These are phyloP conservation scores for Holacanthus passer DNA, from an alignment of 2,113 vertebrate genomes.

Conservation along the genomic window DNA sequence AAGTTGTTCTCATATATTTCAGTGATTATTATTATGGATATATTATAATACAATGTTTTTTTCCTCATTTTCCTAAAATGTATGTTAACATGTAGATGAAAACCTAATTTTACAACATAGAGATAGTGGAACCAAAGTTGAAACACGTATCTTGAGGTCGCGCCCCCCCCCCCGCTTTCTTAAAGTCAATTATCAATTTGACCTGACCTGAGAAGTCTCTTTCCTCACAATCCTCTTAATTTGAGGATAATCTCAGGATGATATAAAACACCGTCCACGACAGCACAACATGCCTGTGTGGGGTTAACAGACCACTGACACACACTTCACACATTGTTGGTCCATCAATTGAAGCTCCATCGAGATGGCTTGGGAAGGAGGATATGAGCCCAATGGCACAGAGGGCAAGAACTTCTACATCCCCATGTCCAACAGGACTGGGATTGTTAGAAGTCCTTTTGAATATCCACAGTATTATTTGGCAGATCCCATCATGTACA, in stretches of 20 bases:
- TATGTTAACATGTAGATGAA: not conserved
- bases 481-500: conserved; percentile 76
- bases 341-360: conserved; percentile 11
- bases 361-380: conserved; percentile 59
- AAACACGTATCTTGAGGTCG: conserved; percentile 1
- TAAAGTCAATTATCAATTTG: conserved; percentile 50
- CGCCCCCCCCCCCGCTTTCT: conserved; percentile 13
- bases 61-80: not conserved
- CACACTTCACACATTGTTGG: not conserved
- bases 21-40: too few relatives aligned
- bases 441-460: conserved; percentile 87
- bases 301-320: not conserved
- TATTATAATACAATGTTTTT: not conserved
- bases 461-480: conserved; percentile 88
- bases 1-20: too few relatives aligned
- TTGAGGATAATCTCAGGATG: conserved; percentile 36
- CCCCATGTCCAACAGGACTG: conserved; percentile 89
- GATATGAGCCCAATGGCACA: conserved; percentile 78
- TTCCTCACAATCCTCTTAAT: conserved; percentile 55
- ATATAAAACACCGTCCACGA: conserved; percentile 56
- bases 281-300: conserved; percentile 2
- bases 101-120: not conserved
- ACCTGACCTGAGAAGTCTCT: conserved; percentile 35
- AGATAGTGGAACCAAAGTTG: not conserved
- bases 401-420: conserved; percentile 90